Base-by-base conservation (phyloP, 1,140 invertebrate species). In the Ectropis grisescens region DNA sequence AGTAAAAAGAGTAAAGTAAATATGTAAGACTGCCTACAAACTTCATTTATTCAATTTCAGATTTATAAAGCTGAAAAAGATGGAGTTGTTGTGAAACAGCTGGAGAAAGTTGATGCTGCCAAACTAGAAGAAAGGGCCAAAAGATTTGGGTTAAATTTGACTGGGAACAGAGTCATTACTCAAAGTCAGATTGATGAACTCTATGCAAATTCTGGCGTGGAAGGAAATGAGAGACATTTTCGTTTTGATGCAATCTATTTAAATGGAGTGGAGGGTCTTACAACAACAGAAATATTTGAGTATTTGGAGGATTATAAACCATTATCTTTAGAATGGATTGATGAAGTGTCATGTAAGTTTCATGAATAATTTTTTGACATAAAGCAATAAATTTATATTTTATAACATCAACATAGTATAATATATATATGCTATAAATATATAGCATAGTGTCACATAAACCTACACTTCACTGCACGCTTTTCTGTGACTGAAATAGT, bases 251-350 rank as follows among this genome's bases (percentile, higher is more conserved):
- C 89, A 11, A 67, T 95, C 25, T 90, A 93, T 66, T 84, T 94
- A 49, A 76, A 87, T 61, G 92, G 92, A 14, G 88, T 89, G 1
- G 83, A 91, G 52, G 86, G 91, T 9, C 88, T 94, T 83, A 89
- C 82, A 43, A 91, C 89, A 14, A 86, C 89, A 67, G 91, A 94
- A 72, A 85, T 94, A 13, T 90, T 94, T 58, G 85, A 87, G 46
- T 94, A 93, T 71, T 91, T 94, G 56, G 82, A 86, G 62, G 86
- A 90, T 44, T 92, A 90, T 81, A 85, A 85, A 34, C 91, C 92
- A 22, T 78, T 86, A 2, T 85, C 86, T 1, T 84, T 94, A 24
- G 92, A 95, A 75, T 93, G 91, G 91, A 88, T 94, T 35, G 90
- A 91, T 84, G 88, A 93, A 66, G 72, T 84, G 33, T 90, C 90